Evolutionary conservation across 2,888 invertebrate species (phyloP).

Genomic region (Acanthoscelides obtectus): DNA sequence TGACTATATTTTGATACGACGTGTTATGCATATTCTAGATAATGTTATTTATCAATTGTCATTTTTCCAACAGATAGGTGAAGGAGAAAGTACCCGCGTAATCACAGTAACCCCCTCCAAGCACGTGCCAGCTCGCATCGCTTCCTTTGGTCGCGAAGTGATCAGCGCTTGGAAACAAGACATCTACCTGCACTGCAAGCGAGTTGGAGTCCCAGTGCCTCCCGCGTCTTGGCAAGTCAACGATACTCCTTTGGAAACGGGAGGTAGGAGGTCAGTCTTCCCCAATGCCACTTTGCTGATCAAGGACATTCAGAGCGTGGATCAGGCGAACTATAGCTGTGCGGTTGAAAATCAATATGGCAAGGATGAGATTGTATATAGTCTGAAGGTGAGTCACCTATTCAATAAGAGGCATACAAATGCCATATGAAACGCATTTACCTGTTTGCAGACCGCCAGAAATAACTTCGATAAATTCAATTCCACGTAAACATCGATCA

Average conservation of each 20-base stretch:
- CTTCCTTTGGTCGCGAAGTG: constrained; percentile 77
- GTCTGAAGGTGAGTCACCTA: constrained; percentile 51
- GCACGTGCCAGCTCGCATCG: constrained; percentile 82
- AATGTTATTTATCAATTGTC: background rate
- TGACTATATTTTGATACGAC: no score
- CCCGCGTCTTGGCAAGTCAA: constrained; percentile 75
- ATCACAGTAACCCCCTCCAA: constrained; percentile 72
- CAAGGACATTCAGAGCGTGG: constrained; percentile 72
- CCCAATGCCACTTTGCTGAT: constrained; percentile 69
- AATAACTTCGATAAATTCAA: background rate
- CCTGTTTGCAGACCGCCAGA: background rate
- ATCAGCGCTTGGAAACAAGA: constrained; percentile 86
- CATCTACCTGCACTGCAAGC: constrained; percentile 74
- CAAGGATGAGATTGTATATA: constrained; percentile 76
- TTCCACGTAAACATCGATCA: no score
- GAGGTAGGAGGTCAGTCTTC: constrained; percentile 60
- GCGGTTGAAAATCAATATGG: constrained; percentile 80
- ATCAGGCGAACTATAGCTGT: constrained; percentile 89
- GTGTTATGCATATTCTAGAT: no score
- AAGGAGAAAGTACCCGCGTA: constrained; percentile 75
- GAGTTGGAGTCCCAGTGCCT: constrained; percentile 77
- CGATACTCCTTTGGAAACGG: constrained; percentile 68
- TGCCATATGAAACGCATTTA: no score
- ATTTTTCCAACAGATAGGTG: constrained; percentile 55
- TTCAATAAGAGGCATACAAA: no score